These are phyloP conservation scores for Mesoligia furuncula DNA, from an alignment of 2,888 invertebrate genomes.

Conservation along the genomic window DNA sequence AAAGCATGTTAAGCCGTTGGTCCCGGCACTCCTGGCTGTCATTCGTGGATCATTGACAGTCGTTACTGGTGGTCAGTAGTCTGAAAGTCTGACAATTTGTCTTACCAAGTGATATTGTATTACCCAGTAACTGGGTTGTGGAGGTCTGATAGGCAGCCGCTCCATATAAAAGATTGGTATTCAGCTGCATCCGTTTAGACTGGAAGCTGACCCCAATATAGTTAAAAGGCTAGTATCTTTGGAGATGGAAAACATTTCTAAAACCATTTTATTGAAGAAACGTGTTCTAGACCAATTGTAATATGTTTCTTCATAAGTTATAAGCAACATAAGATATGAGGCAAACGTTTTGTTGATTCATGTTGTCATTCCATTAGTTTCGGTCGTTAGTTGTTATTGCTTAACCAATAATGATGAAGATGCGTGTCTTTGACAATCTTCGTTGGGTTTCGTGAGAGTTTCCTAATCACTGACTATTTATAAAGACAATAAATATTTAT, in stretches of 20 bases:
- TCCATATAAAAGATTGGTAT: too few species aligned
- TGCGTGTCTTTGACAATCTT: not conserved
- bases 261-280: not conserved
- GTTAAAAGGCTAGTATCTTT: not conserved
- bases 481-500: not conserved
- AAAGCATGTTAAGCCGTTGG: too few species aligned
- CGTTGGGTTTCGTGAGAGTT: not conserved
- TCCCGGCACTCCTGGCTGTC: too few species aligned
- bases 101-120: too few species aligned
- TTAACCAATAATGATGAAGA: conserved; percentile 1
- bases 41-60: too few species aligned
- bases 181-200: too few species aligned
- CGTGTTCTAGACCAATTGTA: not conserved
- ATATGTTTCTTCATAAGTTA: conserved; percentile 2
- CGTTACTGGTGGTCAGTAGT: too few species aligned
- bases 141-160: too few species aligned
- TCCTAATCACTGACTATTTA: not conserved
- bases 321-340: not conserved
- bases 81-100: too few species aligned
- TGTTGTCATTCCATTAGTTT: conserved; percentile 21
- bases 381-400: conserved; percentile 11
- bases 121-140: too few species aligned
- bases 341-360: conserved; percentile 16
- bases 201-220: too few species aligned
- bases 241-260: not conserved